phyloP scores from a whole-genome alignment of 2,888 invertebrate genomes.

The Plagiodera versicolora region DNA sequence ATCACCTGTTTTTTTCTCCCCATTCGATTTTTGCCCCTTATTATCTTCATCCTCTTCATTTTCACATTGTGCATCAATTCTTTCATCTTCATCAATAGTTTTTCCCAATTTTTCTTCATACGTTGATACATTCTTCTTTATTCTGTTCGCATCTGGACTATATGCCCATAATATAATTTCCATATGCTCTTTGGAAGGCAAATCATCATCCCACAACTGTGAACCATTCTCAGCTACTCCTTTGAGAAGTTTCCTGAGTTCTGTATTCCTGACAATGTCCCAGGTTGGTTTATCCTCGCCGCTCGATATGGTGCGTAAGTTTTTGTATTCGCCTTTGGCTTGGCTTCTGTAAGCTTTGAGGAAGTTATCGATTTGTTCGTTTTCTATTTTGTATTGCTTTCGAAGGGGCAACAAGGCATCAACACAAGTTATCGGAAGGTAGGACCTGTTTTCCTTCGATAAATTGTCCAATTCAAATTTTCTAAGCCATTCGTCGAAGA shows the following conservation, averaged over 20 bases:
- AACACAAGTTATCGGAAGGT: constrained; percentile 65
- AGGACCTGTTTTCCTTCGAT: constrained; percentile 70
- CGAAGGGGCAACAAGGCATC: constrained; percentile 60
- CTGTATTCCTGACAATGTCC: constrained; percentile 73
- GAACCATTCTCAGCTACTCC: constrained; percentile 63
- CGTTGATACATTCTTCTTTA: constrained; percentile 62
- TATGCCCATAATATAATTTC: constrained; percentile 75
- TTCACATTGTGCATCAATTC: constrained; percentile 25
- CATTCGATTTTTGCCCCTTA: constrained; percentile 19
- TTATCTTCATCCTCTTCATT: constrained; percentile 27
- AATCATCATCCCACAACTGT: constrained; percentile 66
- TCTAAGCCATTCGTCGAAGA: constrained; percentile 73
- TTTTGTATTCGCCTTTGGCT: constrained; percentile 73
- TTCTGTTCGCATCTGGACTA: constrained; percentile 69
- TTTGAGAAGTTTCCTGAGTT: constrained; percentile 62
- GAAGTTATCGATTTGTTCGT: constrained; percentile 59
- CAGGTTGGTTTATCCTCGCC: constrained; percentile 65
- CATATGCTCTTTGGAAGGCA: constrained; percentile 70
- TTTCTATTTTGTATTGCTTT: constrained; percentile 56
- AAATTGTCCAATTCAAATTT: constrained; percentile 70
- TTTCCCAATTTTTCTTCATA: constrained; percentile 55
- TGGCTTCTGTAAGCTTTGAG: constrained; percentile 64
- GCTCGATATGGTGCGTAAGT: constrained; percentile 65
- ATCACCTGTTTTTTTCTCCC: constrained; percentile 24
- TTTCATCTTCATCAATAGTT: constrained; percentile 35